phyloP scores from a whole-genome alignment of 1,140 invertebrate species.

The Stenopsyche tienmushanensis region DNA sequence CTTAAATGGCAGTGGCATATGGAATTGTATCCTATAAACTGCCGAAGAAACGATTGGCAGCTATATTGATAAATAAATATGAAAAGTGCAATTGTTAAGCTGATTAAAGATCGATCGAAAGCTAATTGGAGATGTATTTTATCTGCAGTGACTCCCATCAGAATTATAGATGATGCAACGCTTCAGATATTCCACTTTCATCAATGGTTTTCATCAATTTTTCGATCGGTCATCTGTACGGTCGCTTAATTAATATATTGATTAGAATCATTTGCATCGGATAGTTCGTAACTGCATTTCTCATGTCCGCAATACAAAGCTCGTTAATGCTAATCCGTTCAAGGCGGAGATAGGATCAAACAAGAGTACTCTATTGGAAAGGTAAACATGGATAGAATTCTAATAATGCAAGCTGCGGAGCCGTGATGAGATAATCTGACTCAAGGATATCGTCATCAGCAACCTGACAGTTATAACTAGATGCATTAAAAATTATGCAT shows the following conservation, averaged over 20 bases:
- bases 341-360: background rate
- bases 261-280: slow-evolving; percentile 3
- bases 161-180: no score
- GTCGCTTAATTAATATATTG: background rate
- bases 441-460: no score
- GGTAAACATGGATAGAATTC: background rate
- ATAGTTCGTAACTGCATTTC: background rate
- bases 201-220: background rate
- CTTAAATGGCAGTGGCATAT: no score
- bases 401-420: background rate
- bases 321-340: background rate
- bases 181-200: background rate
- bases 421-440: no score
- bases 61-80: background rate
- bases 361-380: background rate
- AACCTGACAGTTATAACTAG: no score
- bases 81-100: background rate
- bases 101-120: background rate
- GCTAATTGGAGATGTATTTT: background rate
- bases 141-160: no score
- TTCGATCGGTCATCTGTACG: background rate
- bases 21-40: no score
- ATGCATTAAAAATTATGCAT: background rate
- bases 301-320: background rate
- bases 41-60: no score